Percentiles rank a stretch among this genome's conserved stretches.
Conservation (phyloP, 2,797 vertebrate genomes). For the Enteromius viviparus region DNA sequence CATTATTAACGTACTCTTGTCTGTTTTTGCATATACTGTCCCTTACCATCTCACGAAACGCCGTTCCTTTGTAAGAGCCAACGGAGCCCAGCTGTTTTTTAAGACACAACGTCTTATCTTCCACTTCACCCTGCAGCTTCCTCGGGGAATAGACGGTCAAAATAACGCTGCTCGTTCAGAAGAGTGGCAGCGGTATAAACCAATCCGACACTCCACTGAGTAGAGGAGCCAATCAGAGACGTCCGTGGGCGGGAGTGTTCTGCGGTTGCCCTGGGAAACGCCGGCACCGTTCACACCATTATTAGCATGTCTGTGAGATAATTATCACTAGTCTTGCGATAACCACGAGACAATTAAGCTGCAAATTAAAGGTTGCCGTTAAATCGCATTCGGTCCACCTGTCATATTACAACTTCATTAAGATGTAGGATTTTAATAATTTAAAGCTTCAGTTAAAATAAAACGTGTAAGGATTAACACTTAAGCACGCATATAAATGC, state of each 20-base stretch:
- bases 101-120: slow-evolving; percentile 35
- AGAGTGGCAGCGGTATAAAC: slow-evolving; percentile 36
- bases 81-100: slow-evolving; percentile 27
- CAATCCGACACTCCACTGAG: slow-evolving; percentile 41
- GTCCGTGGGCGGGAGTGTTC: slow-evolving; percentile 1
- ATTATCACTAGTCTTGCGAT: background rate
- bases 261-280: slow-evolving; percentile 55
- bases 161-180: background rate
- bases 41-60: slow-evolving; percentile 39
- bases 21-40: background rate
- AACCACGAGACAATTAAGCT: slow-evolving; percentile 13
- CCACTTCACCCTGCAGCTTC: slow-evolving; percentile 35
- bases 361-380: slow-evolving; percentile 10
- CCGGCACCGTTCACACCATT: background rate
- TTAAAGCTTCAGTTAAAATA: background rate
- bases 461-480: background rate
- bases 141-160: slow-evolving; percentile 32
- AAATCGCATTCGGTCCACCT: background rate
- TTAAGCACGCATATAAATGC: background rate
- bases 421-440: background rate
- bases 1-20: background rate
- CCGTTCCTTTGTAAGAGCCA: background rate
- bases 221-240: slow-evolving; percentile 41
- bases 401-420: slow-evolving; percentile 2
- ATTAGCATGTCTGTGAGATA: slow-evolving; percentile 35